Evolutionary conservation across 53 echinoderm and acorn worm genomes (phyloP), one percentile per base, ranked within the genome.

Genomic region (Astropecten irregularis): DNA sequence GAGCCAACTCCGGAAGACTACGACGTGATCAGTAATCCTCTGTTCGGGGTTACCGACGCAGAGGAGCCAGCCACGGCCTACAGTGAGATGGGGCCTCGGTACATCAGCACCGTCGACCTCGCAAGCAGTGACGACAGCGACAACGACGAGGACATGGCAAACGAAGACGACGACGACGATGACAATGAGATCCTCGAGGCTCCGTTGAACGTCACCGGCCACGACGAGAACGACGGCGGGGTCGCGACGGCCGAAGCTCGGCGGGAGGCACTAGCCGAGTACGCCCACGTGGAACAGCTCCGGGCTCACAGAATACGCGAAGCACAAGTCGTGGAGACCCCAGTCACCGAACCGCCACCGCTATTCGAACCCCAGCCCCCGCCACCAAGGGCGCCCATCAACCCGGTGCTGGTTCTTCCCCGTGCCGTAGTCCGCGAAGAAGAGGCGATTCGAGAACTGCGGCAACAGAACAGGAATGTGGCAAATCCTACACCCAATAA

Each of bases 291-390:
- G 18, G 26, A 3, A 23, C 23, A 42, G 27, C 55, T 19, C 39
- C 22, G 49, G 14, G 59, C 58, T 8, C 77, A 60, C 44, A 40
- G 57, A 6, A 29, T 77, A 1, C 60, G 46, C 18, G 61, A 79
- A 42, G 22, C 33, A 3, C 61, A 59, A 13, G 2, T 47, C 29
- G 0, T 76, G 76, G 76, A 57, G 55, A 31, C 63, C 9, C 25
- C 19, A 29, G 40, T 46, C 9, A 46, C 60, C n/a, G 18, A 15
- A 15, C 40, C 15, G 40, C 60, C 61, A 9, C 79, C 79, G 32
- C 18, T 18, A 10, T 79, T 79, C 32, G 79, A 60, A 31, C 79
- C 79, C 3, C 79, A 79, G 62, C 79, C 79, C 60, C 79, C 79
- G 31, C 79, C 79, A 11, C 79, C 79, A 1, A 61, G 48, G 22